phyloP scores from a whole-genome alignment of 2,797 vertebrate genomes.

The Morus bassanus region DNA sequence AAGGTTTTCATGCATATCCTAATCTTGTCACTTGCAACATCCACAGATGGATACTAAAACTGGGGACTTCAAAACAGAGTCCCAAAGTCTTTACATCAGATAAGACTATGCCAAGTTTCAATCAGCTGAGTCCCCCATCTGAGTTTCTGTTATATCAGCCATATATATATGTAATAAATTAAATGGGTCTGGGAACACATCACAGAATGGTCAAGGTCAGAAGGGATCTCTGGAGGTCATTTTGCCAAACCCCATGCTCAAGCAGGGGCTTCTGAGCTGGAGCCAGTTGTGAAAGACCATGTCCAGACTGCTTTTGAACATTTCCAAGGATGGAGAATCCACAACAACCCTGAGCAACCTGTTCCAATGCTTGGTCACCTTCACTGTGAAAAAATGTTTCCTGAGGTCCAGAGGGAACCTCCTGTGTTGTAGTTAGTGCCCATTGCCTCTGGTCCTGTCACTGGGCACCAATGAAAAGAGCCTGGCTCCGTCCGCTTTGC shows the following conservation, averaged over 20 bases:
- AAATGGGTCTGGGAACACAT: neutral
- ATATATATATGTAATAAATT: neutral
- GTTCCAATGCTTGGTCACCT: rapidly evolving
- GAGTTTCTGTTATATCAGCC: neutral
- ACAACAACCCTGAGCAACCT: neutral
- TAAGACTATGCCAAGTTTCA: neutral
- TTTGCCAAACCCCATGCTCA: neutral
- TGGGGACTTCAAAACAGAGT: neutral
- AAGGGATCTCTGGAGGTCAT: neutral
- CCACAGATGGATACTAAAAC: neutral
- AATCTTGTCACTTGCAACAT: neutral
- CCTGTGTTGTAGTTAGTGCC: neutral
- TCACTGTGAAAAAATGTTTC: neutral
- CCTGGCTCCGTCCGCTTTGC: neutral
- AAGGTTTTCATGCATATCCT: neutral
- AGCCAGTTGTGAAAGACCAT: neutral
- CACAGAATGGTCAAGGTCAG: neutral
- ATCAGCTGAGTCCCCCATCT: neutral
- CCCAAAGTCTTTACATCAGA: neutral
- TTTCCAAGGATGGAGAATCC: neutral
- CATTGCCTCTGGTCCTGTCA: neutral
- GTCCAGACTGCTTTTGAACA: neutral
- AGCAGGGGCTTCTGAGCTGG: neutral
- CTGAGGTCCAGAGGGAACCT: neutral
- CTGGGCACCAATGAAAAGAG: neutral